Percentiles rank a stretch among this genome's conserved stretches.
These are phyloP conservation scores for Mythimna albipuncta DNA, from an alignment of 2,888 invertebrate genomes.

Conservation along the genomic window DNA sequence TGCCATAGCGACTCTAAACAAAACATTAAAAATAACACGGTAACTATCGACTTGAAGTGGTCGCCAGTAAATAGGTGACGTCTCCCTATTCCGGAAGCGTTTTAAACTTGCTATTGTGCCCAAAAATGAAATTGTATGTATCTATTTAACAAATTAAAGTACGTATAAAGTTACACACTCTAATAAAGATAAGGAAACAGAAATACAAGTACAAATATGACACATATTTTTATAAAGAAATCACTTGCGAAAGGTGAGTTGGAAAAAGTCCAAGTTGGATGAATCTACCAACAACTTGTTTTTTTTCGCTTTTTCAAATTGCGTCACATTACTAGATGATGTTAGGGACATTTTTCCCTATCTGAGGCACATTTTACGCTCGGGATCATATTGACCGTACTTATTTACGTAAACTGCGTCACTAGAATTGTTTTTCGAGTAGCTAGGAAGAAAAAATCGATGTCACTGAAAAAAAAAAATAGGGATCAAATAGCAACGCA, in stretches of 20 bases:
- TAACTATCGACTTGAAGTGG: not conserved
- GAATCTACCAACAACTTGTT: not conserved
- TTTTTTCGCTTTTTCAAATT: not conserved
- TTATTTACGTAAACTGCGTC: not conserved
- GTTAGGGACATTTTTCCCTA: not conserved
- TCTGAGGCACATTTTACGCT: no score
- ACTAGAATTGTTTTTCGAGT: not conserved
- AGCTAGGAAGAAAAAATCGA: not conserved
- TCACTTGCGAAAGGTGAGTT: no score
- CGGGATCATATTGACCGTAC: no score
- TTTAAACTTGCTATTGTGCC: not conserved
- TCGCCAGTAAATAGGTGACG: not conserved
- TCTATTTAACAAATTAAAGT: no score
- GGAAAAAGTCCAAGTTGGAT: no score
- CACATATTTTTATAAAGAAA: no score
- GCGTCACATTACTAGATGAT: not conserved
- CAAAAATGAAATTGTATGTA: not conserved
- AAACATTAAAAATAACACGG: slow-evolving; percentile 4
- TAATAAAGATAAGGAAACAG: no score
- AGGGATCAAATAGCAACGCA: no score
- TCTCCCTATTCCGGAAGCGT: not conserved
- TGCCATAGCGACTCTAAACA: slow-evolving; percentile 2
- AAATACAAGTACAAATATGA: no score
- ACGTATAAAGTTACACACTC: no score
- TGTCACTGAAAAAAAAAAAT: not conserved